These are phyloP conservation scores for Platycercus adscitus DNA, from an alignment of 2,113 vertebrate species.

Conservation along the genomic window DNA sequence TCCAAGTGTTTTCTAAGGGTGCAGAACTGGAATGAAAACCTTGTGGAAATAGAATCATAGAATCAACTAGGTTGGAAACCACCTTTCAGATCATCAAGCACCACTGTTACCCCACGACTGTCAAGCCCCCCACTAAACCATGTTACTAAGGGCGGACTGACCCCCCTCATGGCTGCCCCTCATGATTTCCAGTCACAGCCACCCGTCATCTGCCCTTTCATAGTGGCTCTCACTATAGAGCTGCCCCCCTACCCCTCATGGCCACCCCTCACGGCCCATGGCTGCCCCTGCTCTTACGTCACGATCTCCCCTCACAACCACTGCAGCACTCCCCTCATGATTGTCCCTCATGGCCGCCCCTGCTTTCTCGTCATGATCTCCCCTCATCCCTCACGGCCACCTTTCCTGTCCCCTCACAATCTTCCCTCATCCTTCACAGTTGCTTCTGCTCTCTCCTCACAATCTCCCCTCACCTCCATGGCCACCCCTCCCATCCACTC, in stretches of 20 bases:
- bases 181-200: neutral
- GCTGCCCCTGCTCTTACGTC: neutral
- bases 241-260: neutral
- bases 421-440: neutral
- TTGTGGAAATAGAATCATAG: neutral
- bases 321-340: neutral
- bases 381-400: neutral
- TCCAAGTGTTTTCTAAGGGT: neutral
- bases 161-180: neutral
- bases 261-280: neutral
- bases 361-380: neutral
- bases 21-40: neutral
- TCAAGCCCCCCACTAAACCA: neutral
- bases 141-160: neutral
- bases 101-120: neutral
- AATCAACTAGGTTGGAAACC: neutral
- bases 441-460: no score
- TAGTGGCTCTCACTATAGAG: neutral
- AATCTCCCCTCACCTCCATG: neutral
- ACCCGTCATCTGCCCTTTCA: neutral
- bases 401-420: neutral
- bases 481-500: neutral
- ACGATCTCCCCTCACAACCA: neutral
- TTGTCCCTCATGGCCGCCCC: neutral
- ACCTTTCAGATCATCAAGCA: neutral